These are phyloP conservation scores for Sepiola atlantica DNA, from an alignment of 2,888 invertebrate genomes.

Conservation along the genomic window DNA sequence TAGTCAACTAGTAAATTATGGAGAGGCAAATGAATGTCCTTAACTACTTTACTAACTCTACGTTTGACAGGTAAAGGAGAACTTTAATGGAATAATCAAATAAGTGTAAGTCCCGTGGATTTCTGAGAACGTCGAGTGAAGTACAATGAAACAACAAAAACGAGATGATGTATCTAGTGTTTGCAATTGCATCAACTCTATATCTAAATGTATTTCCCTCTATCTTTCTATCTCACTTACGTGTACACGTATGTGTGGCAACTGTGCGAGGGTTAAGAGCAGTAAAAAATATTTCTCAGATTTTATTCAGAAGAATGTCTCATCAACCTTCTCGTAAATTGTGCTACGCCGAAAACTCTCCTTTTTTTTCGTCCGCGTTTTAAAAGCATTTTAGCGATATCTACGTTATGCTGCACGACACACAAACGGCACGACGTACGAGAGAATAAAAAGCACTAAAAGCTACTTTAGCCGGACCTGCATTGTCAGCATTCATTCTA, in stretches of 20 bases:
- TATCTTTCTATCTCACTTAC: no score
- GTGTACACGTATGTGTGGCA: neutral
- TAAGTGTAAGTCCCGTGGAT: no score
- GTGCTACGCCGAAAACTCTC: neutral
- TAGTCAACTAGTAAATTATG: no score
- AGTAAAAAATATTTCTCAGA: neutral
- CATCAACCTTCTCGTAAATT: neutral
- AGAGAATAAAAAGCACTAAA: neutral
- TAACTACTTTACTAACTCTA: no score
- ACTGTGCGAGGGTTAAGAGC: neutral
- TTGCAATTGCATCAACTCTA: no score
- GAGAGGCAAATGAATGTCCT: no score
- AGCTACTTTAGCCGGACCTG: neutral
- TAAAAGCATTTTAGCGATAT: slow-evolving; percentile 21
- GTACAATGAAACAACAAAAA: no score
- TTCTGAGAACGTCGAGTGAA: no score
- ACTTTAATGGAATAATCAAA: no score
- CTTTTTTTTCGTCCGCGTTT: neutral
- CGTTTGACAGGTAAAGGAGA: no score
- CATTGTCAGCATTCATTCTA: neutral
- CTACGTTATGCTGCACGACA: neutral
- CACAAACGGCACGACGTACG: neutral
- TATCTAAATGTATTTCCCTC: no score
- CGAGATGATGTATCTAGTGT: no score
- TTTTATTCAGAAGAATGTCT: neutral